Evolutionary conservation across 2,113 vertebrate genomes (phyloP), one percentile per base, ranked within the genome.

Genomic region (Heterochromis multidens): DNA sequence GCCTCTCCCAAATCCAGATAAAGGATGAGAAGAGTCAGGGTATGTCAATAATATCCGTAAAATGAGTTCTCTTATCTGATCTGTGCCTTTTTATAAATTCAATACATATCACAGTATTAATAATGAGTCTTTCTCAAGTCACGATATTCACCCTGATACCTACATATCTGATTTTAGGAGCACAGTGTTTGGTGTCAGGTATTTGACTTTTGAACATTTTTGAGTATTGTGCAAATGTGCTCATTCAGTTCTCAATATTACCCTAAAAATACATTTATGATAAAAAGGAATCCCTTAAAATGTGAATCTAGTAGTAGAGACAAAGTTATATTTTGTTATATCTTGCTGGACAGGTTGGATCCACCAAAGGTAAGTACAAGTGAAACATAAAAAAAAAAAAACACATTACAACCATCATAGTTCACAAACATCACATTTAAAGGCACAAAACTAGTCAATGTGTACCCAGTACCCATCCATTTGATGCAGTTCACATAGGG

Each of bases 11-110:
- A 59, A 67, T 58, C 27, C 76, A 92, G 77, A 90, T 76, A 35
- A 79, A 77, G 23, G 57, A 57, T 14, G 27, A 61, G 6, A 14
- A 37, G 7, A 76, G 33, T 52, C 54, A 46, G 12, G 8, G 31
- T 4, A 52, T 54, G 65, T 77, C 84, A 59, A 35, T 60, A 70
- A 33, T 74, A 74, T 74, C 70, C 35, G 35, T 33, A 80, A 91
- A 89, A 93, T 90, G 5, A 83, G 54, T 79, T 91, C 86, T 86
- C 37, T 82, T 78, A 87, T 87, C 80, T 33, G 74, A 74, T 37
- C 5, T 17, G 52, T 25, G 31, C 23, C 56, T 72, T 86, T 31
- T 29, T 59, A 77, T 62, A 72, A 70, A 72, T 79, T 62, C 56
- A 79, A 23, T 9, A 62, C 61, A 61, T 65, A 52, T 43, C 37